phyloP scores from a whole-genome alignment of 2,113 vertebrate genomes.

The Sisor rabdophorus region DNA sequence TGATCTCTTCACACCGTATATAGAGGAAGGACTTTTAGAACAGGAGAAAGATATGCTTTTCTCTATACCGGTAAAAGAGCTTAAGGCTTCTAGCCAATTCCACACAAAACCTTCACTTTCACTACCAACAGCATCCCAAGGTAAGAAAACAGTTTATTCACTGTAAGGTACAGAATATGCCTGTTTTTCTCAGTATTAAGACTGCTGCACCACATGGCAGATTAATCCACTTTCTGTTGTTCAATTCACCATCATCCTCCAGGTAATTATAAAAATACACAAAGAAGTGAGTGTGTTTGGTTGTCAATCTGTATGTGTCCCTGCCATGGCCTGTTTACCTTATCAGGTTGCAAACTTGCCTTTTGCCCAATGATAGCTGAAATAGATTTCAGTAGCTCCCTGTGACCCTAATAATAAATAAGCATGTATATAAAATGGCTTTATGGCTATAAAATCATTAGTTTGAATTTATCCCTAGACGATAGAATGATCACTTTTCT shows the following conservation, averaged over 20 bases:
- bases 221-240: background rate
- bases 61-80: slow-evolving; percentile 30
- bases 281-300: too few relatives aligned
- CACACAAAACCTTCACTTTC: slow-evolving; percentile 24
- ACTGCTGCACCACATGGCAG: background rate
- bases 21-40: slow-evolving; percentile 63
- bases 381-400: too few relatives aligned
- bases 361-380: too few relatives aligned
- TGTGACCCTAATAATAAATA: too few relatives aligned
- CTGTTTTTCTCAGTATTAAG: background rate
- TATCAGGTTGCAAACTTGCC: too few relatives aligned
- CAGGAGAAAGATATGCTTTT: slow-evolving; percentile 65
- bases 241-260: too few relatives aligned
- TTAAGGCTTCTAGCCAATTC: slow-evolving; percentile 31
- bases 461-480: too few relatives aligned
- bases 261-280: too few relatives aligned
- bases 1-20: slow-evolving; percentile 39
- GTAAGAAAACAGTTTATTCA: slow-evolving; percentile 31
- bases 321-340: too few relatives aligned
- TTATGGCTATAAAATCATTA: background rate
- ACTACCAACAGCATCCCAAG: slow-evolving; percentile 14
- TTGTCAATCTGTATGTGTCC: too few relatives aligned
- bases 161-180: background rate
- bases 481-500: background rate
- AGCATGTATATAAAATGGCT: too few relatives aligned